Evolutionary conservation across 2,797 vertebrate species (phyloP), one percentile per base, ranked within the genome.

Genomic region (Myiotriccus ornatus): DNA sequence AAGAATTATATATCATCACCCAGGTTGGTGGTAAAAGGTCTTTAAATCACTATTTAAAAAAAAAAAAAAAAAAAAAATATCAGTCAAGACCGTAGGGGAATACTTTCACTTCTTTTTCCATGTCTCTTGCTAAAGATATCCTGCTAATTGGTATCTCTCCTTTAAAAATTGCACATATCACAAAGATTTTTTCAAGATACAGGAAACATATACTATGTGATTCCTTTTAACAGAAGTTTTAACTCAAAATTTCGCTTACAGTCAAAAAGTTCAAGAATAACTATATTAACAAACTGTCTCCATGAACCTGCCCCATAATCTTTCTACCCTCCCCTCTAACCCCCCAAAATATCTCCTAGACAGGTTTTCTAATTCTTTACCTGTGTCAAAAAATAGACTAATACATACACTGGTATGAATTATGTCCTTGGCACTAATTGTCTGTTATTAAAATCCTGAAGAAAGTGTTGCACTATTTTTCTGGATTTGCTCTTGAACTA

Each of bases 1-100:
- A 55, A 84, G 92, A 94, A 79, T 52, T 94, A 84, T 70, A 77
- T 94, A 81, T 75, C 76, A 17, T 75, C 83, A 81, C 80, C 34
- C 16, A 62, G 39, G 35, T 3, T 74, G 59, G 34, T 84, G 34
- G 80, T 76, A 93, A 86, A 86, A 90, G 82, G 55, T 84, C 74
- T 94, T 94, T 76, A 84, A 93, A 81, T 47, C 46, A 53, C 71
- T 84, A 47, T 65, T 49, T 2, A 0, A 18, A 39, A 60, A 28
- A 21, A 22, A 49, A 23, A 70, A 23, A 70, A 30, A 41, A 41
- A 62, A 17, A 55, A 25, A 10, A 79, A 32, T 60, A 34, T 9
- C 41, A 24, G 6, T 67, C 28, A 41, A 71, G 57, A 56, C 47
- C 49, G 34, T 15, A 37, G 21, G 18, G 44, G 43, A 69, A 78